Conservation (phyloP, 30 jellyfish, hydroid and myxozoan genomes). For the Chrysaora quinquecirrha region DNA sequence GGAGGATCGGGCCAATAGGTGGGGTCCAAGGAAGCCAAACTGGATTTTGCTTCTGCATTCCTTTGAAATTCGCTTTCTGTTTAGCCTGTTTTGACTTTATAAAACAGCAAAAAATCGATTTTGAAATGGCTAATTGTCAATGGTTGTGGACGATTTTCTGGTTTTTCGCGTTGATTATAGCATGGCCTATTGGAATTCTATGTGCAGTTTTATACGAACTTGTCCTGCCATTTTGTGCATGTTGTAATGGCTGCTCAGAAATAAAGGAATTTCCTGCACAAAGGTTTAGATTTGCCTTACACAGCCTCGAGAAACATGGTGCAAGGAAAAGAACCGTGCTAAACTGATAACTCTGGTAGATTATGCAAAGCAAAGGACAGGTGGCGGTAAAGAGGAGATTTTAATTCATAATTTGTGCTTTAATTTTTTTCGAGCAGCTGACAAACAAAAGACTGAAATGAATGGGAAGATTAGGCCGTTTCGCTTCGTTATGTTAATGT, state of each 20-base stretch:
- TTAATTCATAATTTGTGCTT: too few relatives aligned
- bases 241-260: constrained; percentile 85
- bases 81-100: too few relatives aligned
- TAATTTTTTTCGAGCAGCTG: too few relatives aligned
- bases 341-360: neutral
- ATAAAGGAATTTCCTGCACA: constrained; percentile 63
- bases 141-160: constrained; percentile 92
- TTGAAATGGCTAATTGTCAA: constrained; percentile 66
- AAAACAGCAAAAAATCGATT: too few relatives aligned
- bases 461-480: too few relatives aligned
- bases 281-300: constrained; percentile 89
- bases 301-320: constrained; percentile 84
- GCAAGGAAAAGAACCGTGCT: constrained; percentile 71
- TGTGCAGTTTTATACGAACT: constrained; percentile 86
- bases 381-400: neutral
- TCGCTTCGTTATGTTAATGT: too few relatives aligned
- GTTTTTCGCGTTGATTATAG: constrained; percentile 78
- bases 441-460: too few relatives aligned
- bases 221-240: constrained; percentile 88
- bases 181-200: constrained; percentile 92
- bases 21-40: too few relatives aligned
- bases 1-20: too few relatives aligned
- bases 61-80: too few relatives aligned
- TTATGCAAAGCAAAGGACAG: neutral
- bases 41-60: too few relatives aligned